Evolutionary conservation across 2,797 vertebrate species (phyloP), one percentile per base, ranked within the genome.

Genomic region (Ptychobarbus kaznakovi): DNA sequence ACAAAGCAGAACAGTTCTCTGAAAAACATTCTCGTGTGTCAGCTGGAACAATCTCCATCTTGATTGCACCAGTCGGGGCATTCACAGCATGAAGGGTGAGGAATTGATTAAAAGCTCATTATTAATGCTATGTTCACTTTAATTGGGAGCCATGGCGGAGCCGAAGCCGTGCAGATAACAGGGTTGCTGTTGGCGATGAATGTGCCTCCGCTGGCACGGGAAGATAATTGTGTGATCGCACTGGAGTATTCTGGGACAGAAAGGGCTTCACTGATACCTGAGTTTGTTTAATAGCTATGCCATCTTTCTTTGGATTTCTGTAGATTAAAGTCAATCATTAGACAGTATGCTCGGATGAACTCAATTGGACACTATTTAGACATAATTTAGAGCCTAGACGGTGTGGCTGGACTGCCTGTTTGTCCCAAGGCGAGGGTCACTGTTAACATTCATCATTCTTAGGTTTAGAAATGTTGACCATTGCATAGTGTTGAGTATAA

Each of bases 61-160:
- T 79, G 81, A 83, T 84, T 73, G 35, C 9, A 15, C 56, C 69
- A 76, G 38, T 80, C 44, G 79, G 76, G 63, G 73, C 72, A 68
- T 73, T 84, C 61, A 38, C 38, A 61, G 65, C 44, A 51, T 80
- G 58, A 88, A 82, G 70, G 75, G 80, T 86, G 65, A 73, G 81
- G 77, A 86, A 75, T 63, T 86, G 79, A 82, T 89, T 89, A 88
- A 86, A 84, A 82, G 75, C 85, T 69, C 58, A 80, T 56, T 81
- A 82, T 81, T 86, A 89, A 86, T 84, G 83, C 84, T 28, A 46
- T 78, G 53, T 86, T 86, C 20, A 16, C 81, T 86, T 84, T 72
- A 83, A 82, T 86, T 49, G 82, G 49, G 28, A 86, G 65, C n/a
- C 56, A 6, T 77, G 56, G 51, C 65, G 16, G 35, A 28, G 56